Conservation (phyloP, 2,888 invertebrate genomes). For the Hydrotaea diabolus region DNA sequence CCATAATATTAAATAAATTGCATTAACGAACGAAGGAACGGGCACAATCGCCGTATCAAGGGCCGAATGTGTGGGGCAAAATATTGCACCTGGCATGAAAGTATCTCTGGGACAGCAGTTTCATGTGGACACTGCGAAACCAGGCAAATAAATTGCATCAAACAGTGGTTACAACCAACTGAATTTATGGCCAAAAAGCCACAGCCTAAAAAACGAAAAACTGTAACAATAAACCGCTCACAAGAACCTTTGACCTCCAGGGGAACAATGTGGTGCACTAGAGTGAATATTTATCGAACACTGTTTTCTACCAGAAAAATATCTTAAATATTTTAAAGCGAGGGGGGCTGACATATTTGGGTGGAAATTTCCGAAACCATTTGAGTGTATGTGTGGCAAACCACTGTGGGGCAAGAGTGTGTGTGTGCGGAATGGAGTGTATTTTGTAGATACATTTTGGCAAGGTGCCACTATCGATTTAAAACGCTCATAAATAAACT, state of each 20-base stretch:
- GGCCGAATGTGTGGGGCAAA: no score
- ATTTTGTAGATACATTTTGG: constrained; percentile 48
- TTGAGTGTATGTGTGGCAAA: background rate
- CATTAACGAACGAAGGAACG: constrained; percentile 4
- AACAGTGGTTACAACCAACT: background rate
- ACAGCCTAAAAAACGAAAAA: background rate
- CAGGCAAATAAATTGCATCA: background rate
- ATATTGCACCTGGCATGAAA: background rate
- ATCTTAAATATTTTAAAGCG: background rate
- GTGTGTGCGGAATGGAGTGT: background rate
- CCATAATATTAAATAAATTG: constrained; percentile 31
- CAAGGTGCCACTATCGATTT: constrained; percentile 66
- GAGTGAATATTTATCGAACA: background rate
- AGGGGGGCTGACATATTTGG: background rate
- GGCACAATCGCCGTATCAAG: no score
- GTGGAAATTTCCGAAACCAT: background rate
- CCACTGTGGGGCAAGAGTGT: background rate
- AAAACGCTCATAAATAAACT: constrained; percentile 65
- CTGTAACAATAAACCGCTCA: background rate
- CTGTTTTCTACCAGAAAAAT: background rate
- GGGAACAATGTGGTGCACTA: background rate
- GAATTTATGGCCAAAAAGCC: background rate
- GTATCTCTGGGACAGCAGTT: background rate
- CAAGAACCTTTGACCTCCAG: background rate
- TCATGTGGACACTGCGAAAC: background rate